A percentile compares a stretch with the other conserved stretches of the same genome.
These are phyloP conservation scores for Lethenteron camtschaticum DNA, from an alignment of 2,113 vertebrate genomes.

Conservation along the genomic window DNA sequence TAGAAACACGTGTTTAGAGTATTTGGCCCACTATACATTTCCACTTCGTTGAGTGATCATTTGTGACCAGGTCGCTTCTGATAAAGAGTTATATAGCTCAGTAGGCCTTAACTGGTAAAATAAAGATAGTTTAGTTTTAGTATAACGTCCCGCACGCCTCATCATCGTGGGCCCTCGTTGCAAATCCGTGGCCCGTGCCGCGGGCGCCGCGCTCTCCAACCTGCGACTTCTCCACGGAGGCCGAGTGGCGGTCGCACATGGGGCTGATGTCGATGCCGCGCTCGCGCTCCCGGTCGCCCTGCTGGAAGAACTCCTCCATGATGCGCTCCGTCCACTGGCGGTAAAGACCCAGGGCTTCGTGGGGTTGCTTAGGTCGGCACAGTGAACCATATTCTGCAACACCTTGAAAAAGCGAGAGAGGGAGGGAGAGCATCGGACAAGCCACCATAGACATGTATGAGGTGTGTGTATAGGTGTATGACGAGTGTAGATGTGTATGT, in stretches of 20 bases:
- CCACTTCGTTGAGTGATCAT: no score
- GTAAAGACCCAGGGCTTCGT: conserved; percentile 92
- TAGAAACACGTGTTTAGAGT: no score
- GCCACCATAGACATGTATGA: no score
- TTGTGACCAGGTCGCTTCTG: no score
- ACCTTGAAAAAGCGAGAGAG: conserved; percentile 27
- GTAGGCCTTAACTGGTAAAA: neutral
- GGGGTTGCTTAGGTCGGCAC: conserved; percentile 91
- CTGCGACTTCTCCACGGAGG: conserved; percentile 92
- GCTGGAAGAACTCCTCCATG: conserved; percentile 97
- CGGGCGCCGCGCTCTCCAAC: conserved; percentile 20
- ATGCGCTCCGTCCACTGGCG: conserved; percentile 92
- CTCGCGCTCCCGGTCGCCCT: conserved; percentile 82
- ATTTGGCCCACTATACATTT: neutral
- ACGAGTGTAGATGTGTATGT: no score
- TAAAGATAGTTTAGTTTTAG: neutral
- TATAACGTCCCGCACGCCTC: conserved; percentile 7
- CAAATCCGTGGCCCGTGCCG: neutral
- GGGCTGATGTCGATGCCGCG: conserved; percentile 97
- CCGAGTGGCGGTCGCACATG: conserved; percentile 99
- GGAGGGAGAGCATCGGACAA: no score
- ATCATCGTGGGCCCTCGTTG: neutral
- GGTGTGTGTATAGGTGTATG: no score
- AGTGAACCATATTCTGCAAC: conserved; percentile 98
- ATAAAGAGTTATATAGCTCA: no score